Evolutionary conservation across 1,140 invertebrate species (phyloP), one percentile per base, ranked within the genome.

Genomic region (Ruditapes philippinarum): DNA sequence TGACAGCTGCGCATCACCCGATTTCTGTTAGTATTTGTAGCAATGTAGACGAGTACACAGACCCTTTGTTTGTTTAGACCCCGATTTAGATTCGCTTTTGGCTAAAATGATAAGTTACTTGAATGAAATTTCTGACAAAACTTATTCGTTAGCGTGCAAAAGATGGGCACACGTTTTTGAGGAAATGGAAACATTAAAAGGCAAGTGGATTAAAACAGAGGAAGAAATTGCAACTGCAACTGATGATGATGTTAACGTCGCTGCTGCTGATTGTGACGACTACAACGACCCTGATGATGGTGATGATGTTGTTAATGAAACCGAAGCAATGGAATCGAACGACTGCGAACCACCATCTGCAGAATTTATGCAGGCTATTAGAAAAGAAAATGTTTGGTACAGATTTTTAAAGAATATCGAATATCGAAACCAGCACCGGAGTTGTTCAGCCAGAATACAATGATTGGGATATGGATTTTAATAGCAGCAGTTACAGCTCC

Each of bases 101-200:
- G 7, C 54, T 3, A 49, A 65, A 38, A 79, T 87, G 74, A 49
- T 87, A 19, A 45, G 49, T 22, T 70, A 87, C 62, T 42, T 87
- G 40, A 78, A 87, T 12, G 36, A 42, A 33, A 80, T 87, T 62
- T 31, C 14, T 33, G 57, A 38, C 14, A 12, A 31, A 45, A 36
- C 25, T 68, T 22, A 36, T n/a, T 40, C 38, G 68, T 83, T 36
- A 42, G 40, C 22, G 22, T 31, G n/a, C 17, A 83, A 7, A 40
- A 83, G 40, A 70, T 83, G 60, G 60, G n/a, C 17, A 25, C 4
- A 68, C 36, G 65, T 83, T 31, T 68, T 65, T 51, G 40, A 70
- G 12, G 60, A 65, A 65, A 11, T 65, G 11, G 60, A 65, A 65
- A 65, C 9, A 25, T 65, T 65, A 65, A n/a, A 65, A 65, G n/a